Conservation (phyloP, 2,888 invertebrate genomes). For the Salpingus planirostris region DNA sequence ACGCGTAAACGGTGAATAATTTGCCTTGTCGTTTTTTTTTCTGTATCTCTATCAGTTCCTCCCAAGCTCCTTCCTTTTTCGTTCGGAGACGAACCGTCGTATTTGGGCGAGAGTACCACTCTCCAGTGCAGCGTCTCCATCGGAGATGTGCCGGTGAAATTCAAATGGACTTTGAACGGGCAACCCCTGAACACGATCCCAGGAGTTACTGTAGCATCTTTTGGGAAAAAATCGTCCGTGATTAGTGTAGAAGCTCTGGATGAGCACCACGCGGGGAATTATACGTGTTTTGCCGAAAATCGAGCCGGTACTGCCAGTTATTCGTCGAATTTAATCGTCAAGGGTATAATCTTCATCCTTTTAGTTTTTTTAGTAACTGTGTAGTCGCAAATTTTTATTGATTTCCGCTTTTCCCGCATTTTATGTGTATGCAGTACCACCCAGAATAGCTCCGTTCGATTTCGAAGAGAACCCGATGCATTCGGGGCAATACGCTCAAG, state of each 20-base stretch:
- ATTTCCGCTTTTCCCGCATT: constrained; percentile 3
- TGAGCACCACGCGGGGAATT: constrained; percentile 53
- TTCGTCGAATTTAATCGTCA: constrained; percentile 15
- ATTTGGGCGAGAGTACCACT: constrained; percentile 47
- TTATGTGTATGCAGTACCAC: constrained; percentile 67
- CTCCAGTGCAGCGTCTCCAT: constrained; percentile 52
- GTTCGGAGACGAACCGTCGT: constrained; percentile 46
- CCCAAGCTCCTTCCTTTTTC: constrained; percentile 55
- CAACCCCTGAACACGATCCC: constrained; percentile 41
- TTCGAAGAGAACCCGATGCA: constrained; percentile 63
- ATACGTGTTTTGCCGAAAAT: constrained; percentile 54
- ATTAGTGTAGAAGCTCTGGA: constrained; percentile 54
- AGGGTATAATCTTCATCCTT: constrained; percentile 14
- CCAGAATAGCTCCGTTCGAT: constrained; percentile 68
- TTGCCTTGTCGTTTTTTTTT: constrained; percentile 6
- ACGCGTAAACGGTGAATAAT: constrained; percentile 1
- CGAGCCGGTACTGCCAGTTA: constrained; percentile 47
- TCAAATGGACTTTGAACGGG: constrained; percentile 52
- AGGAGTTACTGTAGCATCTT: constrained; percentile 48
- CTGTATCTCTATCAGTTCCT: constrained; percentile 43
- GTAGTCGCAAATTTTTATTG: constrained; percentile 42
- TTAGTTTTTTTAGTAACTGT: too few species aligned
- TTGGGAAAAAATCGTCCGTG: constrained; percentile 54
- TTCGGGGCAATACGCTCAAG: constrained; percentile 32
- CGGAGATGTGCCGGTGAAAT: constrained; percentile 64